Base-by-base conservation (phyloP, 2,888 invertebrate species). In the Cotesia congregata region DNA sequence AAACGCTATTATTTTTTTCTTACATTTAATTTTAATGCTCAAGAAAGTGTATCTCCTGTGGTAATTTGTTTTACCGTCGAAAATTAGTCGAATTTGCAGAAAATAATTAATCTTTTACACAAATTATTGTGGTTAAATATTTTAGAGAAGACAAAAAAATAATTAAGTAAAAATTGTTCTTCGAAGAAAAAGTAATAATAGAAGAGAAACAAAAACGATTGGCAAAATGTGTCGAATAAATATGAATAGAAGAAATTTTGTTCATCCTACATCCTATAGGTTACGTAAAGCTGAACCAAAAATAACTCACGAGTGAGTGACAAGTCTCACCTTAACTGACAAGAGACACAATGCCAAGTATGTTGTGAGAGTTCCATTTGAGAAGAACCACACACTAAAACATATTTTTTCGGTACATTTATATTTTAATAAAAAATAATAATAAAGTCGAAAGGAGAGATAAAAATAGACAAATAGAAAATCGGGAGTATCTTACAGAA, bases 301-400 rank as follows among this genome's bases (percentile, higher is more conserved):
- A 86, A 86, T 86, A 86, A 80, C 75, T 69, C 20, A 40, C 72
- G 81, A 81, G 85, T 86, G 86, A 86, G 85, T 86, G 86, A 86
- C 88, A 86, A 84, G 83, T 85, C 83, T 86, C 83, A 59, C 81
- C 81, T 83, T 78, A 77, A 72, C 80, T 78, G 80, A 80, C 83
- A 77, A 79, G 76, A 81, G 77, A 79, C 72, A 80, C 78, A 69
- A 77, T 41, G 70, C 67, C 73, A n/a, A 65, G 64, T 65, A 59
- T 50, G 67, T 39, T 73, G 30, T 67, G 50, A 67, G 70, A 75
- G 65, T 69, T 70, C 70, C 30, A 6, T 41, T 61, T 50, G 50
- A 38, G 41, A 64, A 67, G 50, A 30, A 4, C 6, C 50, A 60
- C 71, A 71, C 39, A 61, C 30, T 61, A 62, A 61, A 40, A 67